Conservation (phyloP, 1,140 invertebrate species). For the Pissodes strobi region DNA sequence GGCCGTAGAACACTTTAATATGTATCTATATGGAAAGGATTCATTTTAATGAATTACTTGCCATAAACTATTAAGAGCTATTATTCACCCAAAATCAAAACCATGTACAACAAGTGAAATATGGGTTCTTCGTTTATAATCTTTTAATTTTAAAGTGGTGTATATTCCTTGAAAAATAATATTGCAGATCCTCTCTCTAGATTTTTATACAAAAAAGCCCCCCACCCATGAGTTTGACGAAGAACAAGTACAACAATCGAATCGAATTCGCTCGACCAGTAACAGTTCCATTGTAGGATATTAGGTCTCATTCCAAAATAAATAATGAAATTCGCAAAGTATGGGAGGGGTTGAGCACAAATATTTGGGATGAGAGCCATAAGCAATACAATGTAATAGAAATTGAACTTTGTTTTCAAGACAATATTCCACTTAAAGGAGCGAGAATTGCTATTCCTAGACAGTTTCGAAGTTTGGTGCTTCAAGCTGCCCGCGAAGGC, state of each 20-base stretch:
- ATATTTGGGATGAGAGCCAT: constrained; percentile 27
- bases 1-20: too few relatives aligned
- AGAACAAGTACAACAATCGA: neutral
- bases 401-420: neutral
- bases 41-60: neutral
- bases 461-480: too few relatives aligned
- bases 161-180: too few relatives aligned
- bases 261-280: neutral
- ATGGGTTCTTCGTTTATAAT: neutral
- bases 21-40: too few relatives aligned
- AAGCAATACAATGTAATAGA: constrained; percentile 27
- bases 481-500: too few relatives aligned
- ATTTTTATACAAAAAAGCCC: neutral
- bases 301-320: too few relatives aligned
- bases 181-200: too few relatives aligned
- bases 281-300: too few relatives aligned
- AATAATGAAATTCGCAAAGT: too few relatives aligned
- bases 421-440: constrained; percentile 52
- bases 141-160: neutral
- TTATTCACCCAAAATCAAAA: constrained; percentile 9
- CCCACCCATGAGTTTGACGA: neutral
- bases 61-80: neutral
- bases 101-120: neutral
- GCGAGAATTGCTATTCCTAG: constrained; percentile 61
- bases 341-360: too few relatives aligned